Percentiles rank a stretch among this genome's conserved stretches.
Evolutionary conservation across 1,140 invertebrate genomes (phyloP).

Genomic region (Hesperophylax magnus): DNA sequence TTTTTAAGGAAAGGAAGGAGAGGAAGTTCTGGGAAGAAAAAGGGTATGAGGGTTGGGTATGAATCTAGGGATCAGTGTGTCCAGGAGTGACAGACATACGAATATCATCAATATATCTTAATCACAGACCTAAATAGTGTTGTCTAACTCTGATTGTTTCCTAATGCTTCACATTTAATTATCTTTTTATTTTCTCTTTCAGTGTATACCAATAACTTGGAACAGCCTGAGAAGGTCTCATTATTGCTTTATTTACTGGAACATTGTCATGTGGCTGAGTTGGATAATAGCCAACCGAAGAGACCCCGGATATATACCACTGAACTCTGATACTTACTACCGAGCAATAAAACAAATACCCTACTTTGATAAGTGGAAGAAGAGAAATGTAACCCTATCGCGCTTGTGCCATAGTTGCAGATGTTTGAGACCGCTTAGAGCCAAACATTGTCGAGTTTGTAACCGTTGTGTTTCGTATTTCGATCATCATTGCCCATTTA

Average conservation of each 20-base stretch:
- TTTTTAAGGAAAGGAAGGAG: too few species aligned
- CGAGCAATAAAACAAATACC: conserved; percentile 91
- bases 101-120: too few species aligned
- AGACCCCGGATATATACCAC: conserved; percentile 90
- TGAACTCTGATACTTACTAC: conserved; percentile 91
- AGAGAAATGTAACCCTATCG: conserved; percentile 87
- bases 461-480: conserved; percentile 93
- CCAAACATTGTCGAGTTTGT: conserved; percentile 93
- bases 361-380: conserved; percentile 91
- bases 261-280: conserved; percentile 92
- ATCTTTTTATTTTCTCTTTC: conserved; percentile 54
- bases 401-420: conserved; percentile 92
- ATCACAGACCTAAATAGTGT: too few species aligned
- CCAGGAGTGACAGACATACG: too few species aligned
- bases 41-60: too few species aligned
- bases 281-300: conserved; percentile 90
- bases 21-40: too few species aligned
- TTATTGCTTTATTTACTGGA: conserved; percentile 92
- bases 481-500: conserved; percentile 96
- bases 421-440: conserved; percentile 86
- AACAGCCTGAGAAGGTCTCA: conserved; percentile 86
- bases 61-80: too few species aligned
- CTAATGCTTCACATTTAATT: neutral
- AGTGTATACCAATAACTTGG: conserved; percentile 93
- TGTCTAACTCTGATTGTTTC: too few species aligned